A percentile compares a stretch with the other conserved stretches of the same genome.
Conservation (phyloP, 2,888 invertebrate genomes). For the Trissoscelio sp. region DNA sequence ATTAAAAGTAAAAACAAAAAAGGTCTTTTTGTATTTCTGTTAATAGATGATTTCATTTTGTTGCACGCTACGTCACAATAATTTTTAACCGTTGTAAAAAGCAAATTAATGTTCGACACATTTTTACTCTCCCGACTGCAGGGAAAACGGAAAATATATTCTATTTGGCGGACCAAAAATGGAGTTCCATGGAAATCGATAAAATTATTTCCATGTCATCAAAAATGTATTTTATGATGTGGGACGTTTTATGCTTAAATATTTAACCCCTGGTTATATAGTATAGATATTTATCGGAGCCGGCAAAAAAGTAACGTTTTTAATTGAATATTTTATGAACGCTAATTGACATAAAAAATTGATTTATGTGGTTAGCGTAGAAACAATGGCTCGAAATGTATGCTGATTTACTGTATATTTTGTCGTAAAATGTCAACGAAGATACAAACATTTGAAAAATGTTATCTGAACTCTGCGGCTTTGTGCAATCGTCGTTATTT, state of each 20-base stretch:
- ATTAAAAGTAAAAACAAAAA: conserved; percentile 11
- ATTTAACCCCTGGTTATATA: neutral
- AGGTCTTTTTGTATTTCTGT: neutral
- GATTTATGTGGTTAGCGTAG: neutral
- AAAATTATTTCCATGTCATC: conserved; percentile 33
- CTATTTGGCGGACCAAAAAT: conserved; percentile 8
- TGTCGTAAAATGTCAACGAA: neutral
- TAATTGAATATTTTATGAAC: conserved; percentile 1
- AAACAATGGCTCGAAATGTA: neutral
- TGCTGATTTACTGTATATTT: neutral
- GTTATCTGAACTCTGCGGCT: neutral
- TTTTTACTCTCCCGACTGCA: neutral
- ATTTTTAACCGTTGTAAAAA: neutral
- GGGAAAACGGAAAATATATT: neutral
- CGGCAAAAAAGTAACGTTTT: neutral
- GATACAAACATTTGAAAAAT: neutral
- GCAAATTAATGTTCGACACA: conserved; percentile 8
- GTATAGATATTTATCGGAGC: neutral
- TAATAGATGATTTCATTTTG: neutral
- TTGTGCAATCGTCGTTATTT: neutral
- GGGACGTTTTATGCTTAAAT: conserved; percentile 1
- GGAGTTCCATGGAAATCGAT: conserved; percentile 5
- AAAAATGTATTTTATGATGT: conserved; percentile 22
- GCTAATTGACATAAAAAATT: conserved; percentile 6
- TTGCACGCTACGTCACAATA: neutral